Percentiles rank a stretch among this genome's conserved stretches.
These are phyloP conservation scores for sheep (Ovis aries) DNA, from an alignment of 2,113 vertebrate genomes.

Conservation along the genomic window DNA sequence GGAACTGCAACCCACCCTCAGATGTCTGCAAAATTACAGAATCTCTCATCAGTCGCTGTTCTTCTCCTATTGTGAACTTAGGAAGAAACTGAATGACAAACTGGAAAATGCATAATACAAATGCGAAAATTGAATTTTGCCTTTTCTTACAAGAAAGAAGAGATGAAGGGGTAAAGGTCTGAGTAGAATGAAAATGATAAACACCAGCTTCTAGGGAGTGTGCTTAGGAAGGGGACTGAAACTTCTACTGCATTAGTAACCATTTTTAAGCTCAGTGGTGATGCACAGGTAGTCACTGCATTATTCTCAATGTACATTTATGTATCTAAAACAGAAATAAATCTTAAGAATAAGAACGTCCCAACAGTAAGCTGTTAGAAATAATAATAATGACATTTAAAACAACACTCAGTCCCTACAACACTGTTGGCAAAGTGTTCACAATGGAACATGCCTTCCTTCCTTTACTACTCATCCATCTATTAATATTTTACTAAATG, in stretches of 20 bases:
- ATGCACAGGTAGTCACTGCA: background rate
- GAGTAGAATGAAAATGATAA: background rate
- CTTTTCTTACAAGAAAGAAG: background rate
- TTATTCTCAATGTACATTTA: background rate
- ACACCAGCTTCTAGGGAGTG: background rate
- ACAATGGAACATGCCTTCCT: background rate
- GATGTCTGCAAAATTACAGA: background rate
- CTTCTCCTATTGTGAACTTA: background rate
- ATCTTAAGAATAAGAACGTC: background rate
- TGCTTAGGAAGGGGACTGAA: background rate
- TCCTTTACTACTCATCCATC: background rate
- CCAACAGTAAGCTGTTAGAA: background rate
- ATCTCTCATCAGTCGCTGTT: background rate
- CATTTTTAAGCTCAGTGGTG: background rate
- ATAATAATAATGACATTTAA: background rate
- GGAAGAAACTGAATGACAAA: background rate
- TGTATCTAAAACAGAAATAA: background rate
- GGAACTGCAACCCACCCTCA: background rate
- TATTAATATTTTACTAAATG: background rate
- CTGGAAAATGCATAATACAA: background rate
- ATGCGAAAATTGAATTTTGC: background rate
- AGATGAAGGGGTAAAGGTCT: background rate
- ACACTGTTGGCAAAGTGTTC: background rate
- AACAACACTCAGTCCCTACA: background rate
- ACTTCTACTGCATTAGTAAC: background rate